Base-by-base conservation (phyloP, 2,113 vertebrate genomes). In the Kryptolebias marmoratus region DNA sequence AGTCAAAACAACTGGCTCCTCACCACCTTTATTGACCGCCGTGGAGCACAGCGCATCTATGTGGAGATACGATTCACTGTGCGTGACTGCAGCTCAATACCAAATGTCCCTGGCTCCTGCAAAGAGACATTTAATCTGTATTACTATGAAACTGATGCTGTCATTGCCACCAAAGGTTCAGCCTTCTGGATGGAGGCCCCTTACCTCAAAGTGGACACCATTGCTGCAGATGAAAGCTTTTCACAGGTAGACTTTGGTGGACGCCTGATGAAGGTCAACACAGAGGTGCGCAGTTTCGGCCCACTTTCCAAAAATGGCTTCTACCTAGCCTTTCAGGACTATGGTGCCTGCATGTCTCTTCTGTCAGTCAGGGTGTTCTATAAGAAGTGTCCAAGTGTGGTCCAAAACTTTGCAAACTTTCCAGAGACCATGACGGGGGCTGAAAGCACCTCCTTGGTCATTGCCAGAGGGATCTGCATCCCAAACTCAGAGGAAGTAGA, bases 1-100 rank as follows among this genome's bases (percentile, higher is more conserved):
- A 99, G 96, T 88, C 97, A 99, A 89, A 99, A 99, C 95, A 99
- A 99, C 92, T 99, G 98, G 97, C 96, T 99, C 39, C 97, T 98
- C 83, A 99, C 97, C 74, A 99, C 97, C 2, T 99, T 99, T 90
- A 96, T 99, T 55, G 95, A 96, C 81, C 94, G 98, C 1, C 95
- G 95, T 0, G 96, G 95, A 0, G 96, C 98, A 18, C 97, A 99
- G 71, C 95, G 97, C 65, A 95, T 99, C 91, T 99, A 99, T 56
- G 95, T 97, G 31, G 98, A 99, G 95, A 98, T 99, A 92, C 96
- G 96, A 80, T 99, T 99, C 92, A 99, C 96, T 0, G 97, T 99
- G 83, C 94, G 97, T 1, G 97, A 99, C 94, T 99, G 98, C 93
- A 97, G 97, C 94, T 98, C 97, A 92, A 97, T 99, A 83, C 97